Conservation (phyloP, 2,797 vertebrate species). For the Meriones psammophilus region DNA sequence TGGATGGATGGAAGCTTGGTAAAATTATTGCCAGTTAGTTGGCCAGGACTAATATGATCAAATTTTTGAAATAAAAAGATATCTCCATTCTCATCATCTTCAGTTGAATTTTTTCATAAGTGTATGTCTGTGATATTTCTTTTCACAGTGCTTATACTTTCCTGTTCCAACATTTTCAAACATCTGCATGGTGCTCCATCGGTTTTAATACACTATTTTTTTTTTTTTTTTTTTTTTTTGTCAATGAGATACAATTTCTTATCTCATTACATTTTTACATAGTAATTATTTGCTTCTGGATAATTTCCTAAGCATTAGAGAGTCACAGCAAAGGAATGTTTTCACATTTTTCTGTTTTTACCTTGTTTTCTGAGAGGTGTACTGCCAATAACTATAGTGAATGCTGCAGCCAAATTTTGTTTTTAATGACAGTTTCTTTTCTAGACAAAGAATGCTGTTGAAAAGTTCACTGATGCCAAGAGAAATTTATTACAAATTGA, state of each 20-base stretch:
- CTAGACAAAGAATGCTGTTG: conserved; percentile 89
- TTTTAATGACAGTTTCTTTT: conserved; percentile 78
- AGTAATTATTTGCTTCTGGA: conserved; percentile 44
- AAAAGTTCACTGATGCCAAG: conserved; percentile 88
- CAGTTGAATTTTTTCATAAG: conserved; percentile 4
- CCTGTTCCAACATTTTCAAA: not conserved
- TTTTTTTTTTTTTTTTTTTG: conserved; percentile 59
- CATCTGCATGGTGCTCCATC: not conserved
- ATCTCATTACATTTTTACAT: conserved; percentile 43
- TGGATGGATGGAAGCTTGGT: not conserved
- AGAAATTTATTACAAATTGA: conserved; percentile 86
- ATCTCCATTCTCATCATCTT: not conserved
- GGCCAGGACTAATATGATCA: conserved; percentile 37
- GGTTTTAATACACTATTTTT: conserved; percentile 13
- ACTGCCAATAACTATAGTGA: not conserved
- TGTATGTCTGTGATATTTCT: not conserved
- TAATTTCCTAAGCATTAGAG: conserved; percentile 40
- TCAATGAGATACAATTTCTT: not conserved
- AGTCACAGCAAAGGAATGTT: conserved; percentile 43
- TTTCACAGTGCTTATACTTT: conserved; percentile 2
- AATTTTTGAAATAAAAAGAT: conserved; percentile 46
- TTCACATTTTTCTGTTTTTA: conserved; percentile 20
- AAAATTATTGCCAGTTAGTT: conserved; percentile 60
- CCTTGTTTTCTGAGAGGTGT: conserved; percentile 53
- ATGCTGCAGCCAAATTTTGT: conserved; percentile 53